Evolutionary conservation across 1,140 invertebrate species (phyloP).

Genomic region (Phthorimaea operculella): DNA sequence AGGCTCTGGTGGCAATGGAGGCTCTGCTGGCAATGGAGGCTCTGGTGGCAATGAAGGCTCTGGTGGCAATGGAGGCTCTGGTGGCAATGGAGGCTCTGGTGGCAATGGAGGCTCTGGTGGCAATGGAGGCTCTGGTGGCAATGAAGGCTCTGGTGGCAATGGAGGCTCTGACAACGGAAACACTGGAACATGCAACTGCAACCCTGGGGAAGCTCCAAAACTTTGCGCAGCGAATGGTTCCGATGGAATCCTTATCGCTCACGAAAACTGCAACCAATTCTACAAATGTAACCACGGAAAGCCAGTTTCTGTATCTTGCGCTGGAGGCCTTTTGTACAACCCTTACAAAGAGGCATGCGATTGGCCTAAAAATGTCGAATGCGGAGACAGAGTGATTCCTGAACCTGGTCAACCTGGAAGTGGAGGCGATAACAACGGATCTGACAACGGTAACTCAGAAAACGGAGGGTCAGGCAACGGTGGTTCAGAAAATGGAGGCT

Average conservation of each 20-base stretch:
- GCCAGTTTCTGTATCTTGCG: slow-evolving; percentile 20
- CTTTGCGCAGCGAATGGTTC: slow-evolving; percentile 26
- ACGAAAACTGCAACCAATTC: slow-evolving; percentile 29
- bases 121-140: too few relatives aligned
- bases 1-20: too few relatives aligned
- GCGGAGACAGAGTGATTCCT: slow-evolving; percentile 4
- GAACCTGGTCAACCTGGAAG: too few relatives aligned
- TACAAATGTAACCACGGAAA: slow-evolving; percentile 21
- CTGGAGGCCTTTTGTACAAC: too few relatives aligned
- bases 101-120: too few relatives aligned
- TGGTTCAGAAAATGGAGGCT: too few relatives aligned
- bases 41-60: slow-evolving; percentile 24
- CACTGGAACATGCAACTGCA: slow-evolving; percentile 16
- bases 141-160: slow-evolving; percentile 6
- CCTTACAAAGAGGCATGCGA: slow-evolving; percentile 8
- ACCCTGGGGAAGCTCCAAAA: slow-evolving; percentile 22
- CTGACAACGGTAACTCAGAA: neutral
- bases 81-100: too few relatives aligned
- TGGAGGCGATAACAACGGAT: too few relatives aligned
- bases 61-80: too few relatives aligned
- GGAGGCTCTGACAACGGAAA: slow-evolving; percentile 10
- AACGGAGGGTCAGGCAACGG: slow-evolving; percentile 6
- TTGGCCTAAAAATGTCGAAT: slow-evolving; percentile 13
- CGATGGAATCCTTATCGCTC: slow-evolving; percentile 25
- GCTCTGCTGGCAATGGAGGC: too few relatives aligned